Evolutionary conservation across 2,113 vertebrate genomes (phyloP).

Genomic region (Ceyx cyanopectus): DNA sequence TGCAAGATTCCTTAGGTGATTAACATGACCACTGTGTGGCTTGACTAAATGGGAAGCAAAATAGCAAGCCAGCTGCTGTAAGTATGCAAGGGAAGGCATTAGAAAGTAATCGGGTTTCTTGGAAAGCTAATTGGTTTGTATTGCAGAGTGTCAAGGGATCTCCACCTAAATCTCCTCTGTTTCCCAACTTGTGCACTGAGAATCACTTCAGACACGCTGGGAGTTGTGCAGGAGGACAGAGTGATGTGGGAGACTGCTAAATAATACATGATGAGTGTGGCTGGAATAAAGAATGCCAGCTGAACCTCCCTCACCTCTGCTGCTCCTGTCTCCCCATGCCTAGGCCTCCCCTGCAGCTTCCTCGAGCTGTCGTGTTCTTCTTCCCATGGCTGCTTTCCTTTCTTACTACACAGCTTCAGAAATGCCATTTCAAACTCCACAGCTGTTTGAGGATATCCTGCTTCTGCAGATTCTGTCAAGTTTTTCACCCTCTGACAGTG

Average conservation of each 20-base stretch:
- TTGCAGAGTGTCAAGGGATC: background rate
- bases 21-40: background rate
- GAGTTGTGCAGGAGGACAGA: background rate
- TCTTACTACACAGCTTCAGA: background rate
- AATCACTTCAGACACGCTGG: background rate
- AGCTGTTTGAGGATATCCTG: background rate
- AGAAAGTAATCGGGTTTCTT: background rate
- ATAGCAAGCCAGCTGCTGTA: background rate
- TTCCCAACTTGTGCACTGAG: background rate
- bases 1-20: background rate
- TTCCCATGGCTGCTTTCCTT: background rate
- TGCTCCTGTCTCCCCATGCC: background rate
- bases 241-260: background rate
- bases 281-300: slow-evolving; percentile 32
- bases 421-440: background rate
- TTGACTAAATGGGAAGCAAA: background rate
- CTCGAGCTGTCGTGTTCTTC: background rate
- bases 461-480: background rate
- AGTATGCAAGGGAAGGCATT: background rate
- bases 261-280: slow-evolving; percentile 40
- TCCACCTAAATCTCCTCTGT: background rate
- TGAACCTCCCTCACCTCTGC: slow-evolving; percentile 43
- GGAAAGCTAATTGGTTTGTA: background rate
- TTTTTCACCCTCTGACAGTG: background rate
- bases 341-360: background rate